These are phyloP conservation scores for Noctua pronuba DNA, from an alignment of 2,888 invertebrate species.

Conservation along the genomic window DNA sequence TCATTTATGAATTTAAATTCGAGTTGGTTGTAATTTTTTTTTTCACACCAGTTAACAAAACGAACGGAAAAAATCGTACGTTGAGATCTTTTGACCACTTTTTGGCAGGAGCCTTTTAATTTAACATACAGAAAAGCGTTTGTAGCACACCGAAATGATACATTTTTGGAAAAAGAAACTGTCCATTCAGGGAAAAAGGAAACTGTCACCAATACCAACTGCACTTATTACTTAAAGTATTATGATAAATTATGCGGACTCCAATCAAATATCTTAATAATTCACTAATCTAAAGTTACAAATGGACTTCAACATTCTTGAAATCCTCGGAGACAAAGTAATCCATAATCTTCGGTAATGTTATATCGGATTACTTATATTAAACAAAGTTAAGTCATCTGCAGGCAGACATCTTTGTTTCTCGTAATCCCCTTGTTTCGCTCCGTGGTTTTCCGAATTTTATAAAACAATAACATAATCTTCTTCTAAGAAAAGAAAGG, in stretches of 20 bases:
- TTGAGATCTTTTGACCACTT: not conserved
- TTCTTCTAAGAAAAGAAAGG: slow-evolving; percentile 16
- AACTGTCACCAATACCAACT: not conserved
- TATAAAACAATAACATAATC: slow-evolving; percentile 46
- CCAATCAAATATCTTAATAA: not conserved
- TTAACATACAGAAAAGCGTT: not conserved
- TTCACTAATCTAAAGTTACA: not conserved
- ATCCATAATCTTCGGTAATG: slow-evolving; percentile 23
- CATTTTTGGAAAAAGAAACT: not conserved
- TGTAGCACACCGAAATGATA: not conserved
- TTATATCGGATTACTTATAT: slow-evolving; percentile 16
- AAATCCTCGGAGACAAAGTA: slow-evolving; percentile 10
- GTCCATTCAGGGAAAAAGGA: not conserved
- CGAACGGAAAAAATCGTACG: not conserved
- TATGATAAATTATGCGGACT: not conserved
- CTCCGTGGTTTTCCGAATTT: slow-evolving; percentile 28
- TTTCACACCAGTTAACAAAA: not conserved
- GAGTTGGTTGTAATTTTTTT: not conserved
- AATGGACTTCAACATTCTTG: not conserved
- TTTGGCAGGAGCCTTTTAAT: not conserved
- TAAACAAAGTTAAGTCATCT: slow-evolving; percentile 27
- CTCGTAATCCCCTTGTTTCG: slow-evolving; percentile 44
- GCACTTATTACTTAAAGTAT: not conserved
- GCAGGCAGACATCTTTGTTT: slow-evolving; percentile 42
- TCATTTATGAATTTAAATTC: slow-evolving; percentile 17